Evolutionary conservation across 2,888 invertebrate species (phyloP).

Genomic region (Fragum sueziense): DNA sequence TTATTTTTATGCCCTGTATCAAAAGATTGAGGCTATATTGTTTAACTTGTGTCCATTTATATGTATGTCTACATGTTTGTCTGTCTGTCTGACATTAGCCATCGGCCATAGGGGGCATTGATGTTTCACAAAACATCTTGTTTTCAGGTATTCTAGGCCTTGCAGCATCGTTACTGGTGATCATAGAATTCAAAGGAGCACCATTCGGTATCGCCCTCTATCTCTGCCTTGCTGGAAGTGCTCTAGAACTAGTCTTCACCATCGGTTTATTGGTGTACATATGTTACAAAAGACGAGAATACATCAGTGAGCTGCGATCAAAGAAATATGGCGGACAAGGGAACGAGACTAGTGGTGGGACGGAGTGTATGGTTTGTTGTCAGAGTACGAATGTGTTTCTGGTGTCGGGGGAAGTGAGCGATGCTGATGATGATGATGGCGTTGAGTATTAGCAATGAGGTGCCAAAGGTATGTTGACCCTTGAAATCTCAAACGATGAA

Average conservation of each 20-base stretch:
- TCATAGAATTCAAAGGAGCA: background rate
- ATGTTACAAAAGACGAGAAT: background rate
- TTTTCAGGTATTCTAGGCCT: slow-evolving; percentile 6
- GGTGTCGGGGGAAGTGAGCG: background rate
- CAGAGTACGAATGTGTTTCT: slow-evolving; percentile 5
- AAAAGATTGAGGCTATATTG: too few species aligned
- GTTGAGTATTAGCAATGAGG: background rate
- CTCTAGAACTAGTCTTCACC: background rate
- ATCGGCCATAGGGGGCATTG: too few species aligned
- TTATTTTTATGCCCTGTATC: too few species aligned
- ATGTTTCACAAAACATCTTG: too few species aligned
- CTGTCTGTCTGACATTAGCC: too few species aligned
- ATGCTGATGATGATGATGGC: background rate
- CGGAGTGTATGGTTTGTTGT: background rate
- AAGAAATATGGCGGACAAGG: background rate
- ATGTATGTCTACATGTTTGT: too few species aligned
- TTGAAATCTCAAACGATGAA: too few species aligned
- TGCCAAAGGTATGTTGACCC: too few species aligned
- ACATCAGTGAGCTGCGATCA: slow-evolving; percentile 7
- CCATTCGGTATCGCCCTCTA: slow-evolving; percentile 3
- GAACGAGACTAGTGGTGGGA: slow-evolving; percentile 4
- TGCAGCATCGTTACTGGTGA: background rate
- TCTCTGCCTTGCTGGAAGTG: background rate
- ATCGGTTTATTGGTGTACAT: background rate
- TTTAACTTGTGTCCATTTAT: too few species aligned